These are phyloP conservation scores for Tipula helvola DNA, from an alignment of 2,888 invertebrate genomes.

Conservation along the genomic window DNA sequence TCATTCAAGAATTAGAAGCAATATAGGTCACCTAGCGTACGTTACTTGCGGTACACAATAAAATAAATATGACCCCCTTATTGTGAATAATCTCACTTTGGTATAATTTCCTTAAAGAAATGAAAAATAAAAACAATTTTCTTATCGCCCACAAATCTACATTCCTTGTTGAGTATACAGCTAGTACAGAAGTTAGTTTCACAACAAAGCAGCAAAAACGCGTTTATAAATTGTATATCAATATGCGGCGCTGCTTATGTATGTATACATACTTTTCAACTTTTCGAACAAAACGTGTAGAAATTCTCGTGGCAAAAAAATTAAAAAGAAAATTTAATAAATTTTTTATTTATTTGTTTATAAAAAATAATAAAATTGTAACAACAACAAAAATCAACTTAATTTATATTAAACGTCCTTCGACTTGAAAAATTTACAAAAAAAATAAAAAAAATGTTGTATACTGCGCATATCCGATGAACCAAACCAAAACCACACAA, in stretches of 20 bases:
- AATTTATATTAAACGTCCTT: not conserved
- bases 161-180: not conserved
- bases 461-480: not conserved
- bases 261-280: not conserved
- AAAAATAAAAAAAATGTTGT: not conserved
- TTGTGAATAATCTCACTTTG: not conserved
- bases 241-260: not conserved
- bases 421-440: not conserved
- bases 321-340: not conserved
- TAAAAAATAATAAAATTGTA: not conserved
- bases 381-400: not conserved
- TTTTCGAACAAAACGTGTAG: not conserved
- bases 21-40: not conserved
- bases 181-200: not conserved
- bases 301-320: not conserved
- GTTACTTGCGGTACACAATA: not conserved
- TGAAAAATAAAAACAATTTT: not conserved
- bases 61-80: not conserved
- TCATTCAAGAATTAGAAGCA: not conserved
- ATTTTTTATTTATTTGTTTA: not conserved
- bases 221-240: not conserved
- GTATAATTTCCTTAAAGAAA: not conserved
- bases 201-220: not conserved
- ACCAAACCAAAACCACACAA: not conserved
- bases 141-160: not conserved